phyloP scores from a whole-genome alignment of 2,888 invertebrate genomes.

The Allolobophora icterica region DNA sequence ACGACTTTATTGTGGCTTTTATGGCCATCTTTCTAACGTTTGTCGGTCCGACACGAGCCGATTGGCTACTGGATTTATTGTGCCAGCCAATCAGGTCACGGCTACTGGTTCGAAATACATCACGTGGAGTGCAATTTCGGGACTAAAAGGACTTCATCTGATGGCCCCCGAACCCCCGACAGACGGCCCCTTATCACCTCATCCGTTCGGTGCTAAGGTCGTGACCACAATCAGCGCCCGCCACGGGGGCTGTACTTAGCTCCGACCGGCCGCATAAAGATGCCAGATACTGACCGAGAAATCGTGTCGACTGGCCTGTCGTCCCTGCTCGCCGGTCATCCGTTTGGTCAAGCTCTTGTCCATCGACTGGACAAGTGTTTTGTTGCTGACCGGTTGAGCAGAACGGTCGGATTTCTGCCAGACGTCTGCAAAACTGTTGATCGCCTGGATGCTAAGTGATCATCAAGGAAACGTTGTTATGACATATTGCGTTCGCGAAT shows the following conservation, averaged over 20 bases:
- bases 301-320: background rate
- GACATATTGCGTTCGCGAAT: too few species aligned
- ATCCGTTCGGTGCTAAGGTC: background rate
- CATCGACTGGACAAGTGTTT: background rate
- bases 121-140: background rate
- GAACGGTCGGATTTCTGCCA: background rate
- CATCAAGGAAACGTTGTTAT: too few species aligned
- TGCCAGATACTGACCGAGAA: background rate
- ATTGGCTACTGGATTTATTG: background rate
- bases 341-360: background rate
- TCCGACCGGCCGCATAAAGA: background rate
- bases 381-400: background rate
- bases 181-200: background rate
- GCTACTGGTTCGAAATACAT: background rate
- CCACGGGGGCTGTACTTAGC: background rate
- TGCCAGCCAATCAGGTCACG: conserved; percentile 17
- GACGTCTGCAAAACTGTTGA: too few species aligned
- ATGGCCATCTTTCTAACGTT: background rate
- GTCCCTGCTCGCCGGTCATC: background rate
- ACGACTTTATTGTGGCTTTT: background rate
- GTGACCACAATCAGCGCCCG: background rate
- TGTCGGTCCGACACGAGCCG: background rate
- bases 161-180: background rate
- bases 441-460: too few species aligned
- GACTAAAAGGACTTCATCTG: conserved; percentile 13